Evolutionary conservation across 53 echinoderm and acorn worm genomes (phyloP), one percentile per base, ranked within the genome.

Genomic region (Zoroaster sp.): DNA sequence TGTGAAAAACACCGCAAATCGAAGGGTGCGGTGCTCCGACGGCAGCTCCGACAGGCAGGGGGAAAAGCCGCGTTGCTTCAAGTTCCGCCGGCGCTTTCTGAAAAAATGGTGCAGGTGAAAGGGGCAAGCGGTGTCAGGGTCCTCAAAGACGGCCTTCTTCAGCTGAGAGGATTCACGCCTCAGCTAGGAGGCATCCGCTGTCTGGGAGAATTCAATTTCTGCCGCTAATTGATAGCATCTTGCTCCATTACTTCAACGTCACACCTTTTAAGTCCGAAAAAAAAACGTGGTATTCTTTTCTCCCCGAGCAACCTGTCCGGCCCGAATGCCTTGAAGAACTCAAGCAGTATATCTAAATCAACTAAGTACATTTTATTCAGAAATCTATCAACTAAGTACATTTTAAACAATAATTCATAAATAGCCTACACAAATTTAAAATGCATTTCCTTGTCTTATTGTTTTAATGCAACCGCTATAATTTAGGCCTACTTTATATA

Each of bases 51-150:
- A 38, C 54, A 20, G 79, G n/a, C 30, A 38, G 23, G 33, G 82
- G 40, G 40, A 20, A 59, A n/a, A 21, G 13, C 78, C 63, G 59
- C 63, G 63, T 59, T 59, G 63, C 63, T 36, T 66, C 45, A 15
- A 82, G 82, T 66, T 82, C 82, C 68, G 82, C 66, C 37, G 82
- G 42, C 82, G 82, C 82, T 82, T 82, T 82, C 82, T 67, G 82
- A 82, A 66, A 38, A 82, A 82, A 82, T 68, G 30, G 82, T 66
- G 67, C 82, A 82, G 82, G 67, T 82, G 82, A 82, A 66, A 45
- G 68, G 18, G 21, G 23, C 40, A 14, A 28, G 45, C 14, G 67
- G 82, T 41, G 67, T 13, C 23, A 25, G 79, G 41, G 15, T 33
- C 51, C 21, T 40, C 40, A 39, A 40, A 36, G 68, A 66, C 82